Conservation (phyloP, 2,888 invertebrate species). For the Drosophila prostipennis region DNA sequence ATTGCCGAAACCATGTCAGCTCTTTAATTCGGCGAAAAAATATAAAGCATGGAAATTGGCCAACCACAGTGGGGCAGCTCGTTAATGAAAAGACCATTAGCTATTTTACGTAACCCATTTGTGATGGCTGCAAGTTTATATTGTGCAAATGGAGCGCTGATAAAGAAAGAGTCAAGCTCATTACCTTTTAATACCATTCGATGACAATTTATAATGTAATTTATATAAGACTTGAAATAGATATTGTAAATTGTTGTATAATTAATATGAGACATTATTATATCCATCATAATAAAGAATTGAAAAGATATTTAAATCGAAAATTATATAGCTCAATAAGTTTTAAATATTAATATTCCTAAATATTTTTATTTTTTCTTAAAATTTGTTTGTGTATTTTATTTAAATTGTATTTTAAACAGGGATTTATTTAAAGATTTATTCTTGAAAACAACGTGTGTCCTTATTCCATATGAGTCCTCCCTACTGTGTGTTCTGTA, state of each 20-base stretch:
- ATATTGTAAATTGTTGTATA: too few species aligned
- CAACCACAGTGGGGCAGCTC: background rate
- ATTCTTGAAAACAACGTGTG: too few species aligned
- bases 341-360: too few species aligned
- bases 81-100: slow-evolving; percentile 1
- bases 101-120: slow-evolving; percentile 1
- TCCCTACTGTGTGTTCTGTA: background rate
- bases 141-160: background rate
- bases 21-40: slow-evolving; percentile 4
- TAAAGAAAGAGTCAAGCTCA: background rate
- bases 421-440: too few species aligned
- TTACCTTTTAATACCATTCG: background rate
- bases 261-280: too few species aligned
- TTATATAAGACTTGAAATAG: background rate
- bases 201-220: background rate
- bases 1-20: slow-evolving; percentile 16
- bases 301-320: too few species aligned
- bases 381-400: too few species aligned
- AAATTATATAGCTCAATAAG: too few species aligned
- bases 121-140: background rate
- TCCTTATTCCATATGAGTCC: too few species aligned
- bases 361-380: too few species aligned
- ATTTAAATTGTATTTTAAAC: too few species aligned
- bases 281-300: too few species aligned
- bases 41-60: slow-evolving; percentile 12